These are phyloP conservation scores for Lamproptera curius DNA, from an alignment of 2,888 invertebrate genomes.

Conservation along the genomic window DNA sequence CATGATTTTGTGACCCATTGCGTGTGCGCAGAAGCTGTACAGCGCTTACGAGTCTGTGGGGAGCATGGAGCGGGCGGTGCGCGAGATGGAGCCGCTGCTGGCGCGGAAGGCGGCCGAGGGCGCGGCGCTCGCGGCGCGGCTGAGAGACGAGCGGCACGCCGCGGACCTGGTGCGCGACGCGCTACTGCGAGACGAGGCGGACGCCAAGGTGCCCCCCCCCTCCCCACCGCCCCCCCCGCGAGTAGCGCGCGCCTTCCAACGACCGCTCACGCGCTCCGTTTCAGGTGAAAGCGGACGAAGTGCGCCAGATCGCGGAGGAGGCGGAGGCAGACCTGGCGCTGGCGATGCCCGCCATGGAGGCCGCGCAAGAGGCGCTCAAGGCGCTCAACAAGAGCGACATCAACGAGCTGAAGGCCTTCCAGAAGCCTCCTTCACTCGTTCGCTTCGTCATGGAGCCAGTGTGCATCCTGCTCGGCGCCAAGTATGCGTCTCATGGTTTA, in stretches of 20 bases:
- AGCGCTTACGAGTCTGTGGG: slow-evolving; percentile 90
- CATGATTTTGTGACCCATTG: no score
- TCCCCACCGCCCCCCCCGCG: no score
- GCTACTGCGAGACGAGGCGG: slow-evolving; percentile 90
- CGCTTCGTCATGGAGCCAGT: slow-evolving; percentile 95
- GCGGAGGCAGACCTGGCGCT: slow-evolving; percentile 92
- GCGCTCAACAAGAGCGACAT: slow-evolving; percentile 93
- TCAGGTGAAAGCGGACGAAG: slow-evolving; percentile 89
- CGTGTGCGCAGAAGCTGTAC: slow-evolving; percentile 80
- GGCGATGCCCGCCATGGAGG: slow-evolving; percentile 82
- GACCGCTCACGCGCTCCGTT: neutral
- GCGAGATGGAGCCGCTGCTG: slow-evolving; percentile 88
- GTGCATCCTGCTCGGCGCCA: slow-evolving; percentile 88
- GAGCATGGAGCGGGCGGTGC: slow-evolving; percentile 90
- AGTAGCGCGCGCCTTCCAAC: no score
- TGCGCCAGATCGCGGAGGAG: slow-evolving; percentile 90
- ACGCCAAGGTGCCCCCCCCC: slow-evolving; percentile 82
- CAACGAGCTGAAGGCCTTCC: slow-evolving; percentile 92
- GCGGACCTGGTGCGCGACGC: slow-evolving; percentile 89
- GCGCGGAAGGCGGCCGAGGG: slow-evolving; percentile 87
- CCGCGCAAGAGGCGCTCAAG: slow-evolving; percentile 90
- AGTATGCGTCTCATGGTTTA: slow-evolving; percentile 84
- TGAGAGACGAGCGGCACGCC: slow-evolving; percentile 88
- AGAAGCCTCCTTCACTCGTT: slow-evolving; percentile 91
- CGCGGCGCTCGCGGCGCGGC: slow-evolving; percentile 83